Conservation (phyloP, 2,888 invertebrate genomes). For the Unio delphinus region DNA sequence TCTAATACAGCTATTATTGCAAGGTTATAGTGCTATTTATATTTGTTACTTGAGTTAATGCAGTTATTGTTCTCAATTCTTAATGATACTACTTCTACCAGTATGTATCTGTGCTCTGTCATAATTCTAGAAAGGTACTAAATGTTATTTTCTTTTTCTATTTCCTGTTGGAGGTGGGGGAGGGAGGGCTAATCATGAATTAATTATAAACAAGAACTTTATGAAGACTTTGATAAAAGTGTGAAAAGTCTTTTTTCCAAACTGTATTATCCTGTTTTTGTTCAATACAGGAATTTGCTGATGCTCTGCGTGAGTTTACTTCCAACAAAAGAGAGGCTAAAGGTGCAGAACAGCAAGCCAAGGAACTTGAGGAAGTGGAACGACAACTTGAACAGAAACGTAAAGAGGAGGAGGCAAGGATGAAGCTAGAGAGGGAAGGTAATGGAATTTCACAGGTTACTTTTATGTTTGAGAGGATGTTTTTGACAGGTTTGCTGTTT, state of each 20-base stretch:
- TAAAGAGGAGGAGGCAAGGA: constrained; percentile 49
- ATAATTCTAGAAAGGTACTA: too few relatives aligned
- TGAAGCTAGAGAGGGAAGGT: constrained; percentile 63
- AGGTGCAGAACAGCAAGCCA: constrained; percentile 54
- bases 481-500: neutral
- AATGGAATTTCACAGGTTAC: neutral
- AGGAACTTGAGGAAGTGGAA: constrained; percentile 59
- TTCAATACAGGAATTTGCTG: constrained; percentile 61
- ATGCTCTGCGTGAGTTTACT: constrained; percentile 61
- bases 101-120: too few relatives aligned
- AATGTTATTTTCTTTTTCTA: too few relatives aligned
- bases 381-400: constrained; percentile 54
- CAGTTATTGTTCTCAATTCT: too few relatives aligned
- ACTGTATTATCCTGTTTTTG: constrained; percentile 1
- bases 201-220: too few relatives aligned
- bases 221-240: too few relatives aligned
- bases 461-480: neutral
- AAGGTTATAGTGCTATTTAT: too few relatives aligned
- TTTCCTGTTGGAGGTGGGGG: too few relatives aligned
- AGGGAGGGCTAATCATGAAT: too few relatives aligned
- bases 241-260: neutral
- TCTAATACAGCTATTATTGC: too few relatives aligned
- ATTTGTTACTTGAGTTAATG: too few relatives aligned
- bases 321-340: constrained; percentile 54
- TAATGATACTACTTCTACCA: too few relatives aligned